Evolutionary conservation across 1,140 invertebrate species (phyloP).

Genomic region (Drosophila virilis): DNA sequence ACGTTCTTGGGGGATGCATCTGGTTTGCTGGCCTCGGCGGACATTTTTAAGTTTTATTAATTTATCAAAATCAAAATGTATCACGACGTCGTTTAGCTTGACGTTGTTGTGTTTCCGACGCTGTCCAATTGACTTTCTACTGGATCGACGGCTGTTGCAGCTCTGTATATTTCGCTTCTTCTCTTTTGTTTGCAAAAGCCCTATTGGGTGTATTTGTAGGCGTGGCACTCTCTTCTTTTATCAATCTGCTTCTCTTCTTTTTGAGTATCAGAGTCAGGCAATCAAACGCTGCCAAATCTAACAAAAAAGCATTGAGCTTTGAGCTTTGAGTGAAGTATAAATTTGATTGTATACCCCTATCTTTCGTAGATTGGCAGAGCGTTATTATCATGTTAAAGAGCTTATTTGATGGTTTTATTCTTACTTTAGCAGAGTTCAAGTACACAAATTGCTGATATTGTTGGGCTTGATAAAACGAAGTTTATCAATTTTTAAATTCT

Average conservation of each 20-base stretch:
- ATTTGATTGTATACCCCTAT: too few species aligned
- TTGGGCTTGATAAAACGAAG: not conserved
- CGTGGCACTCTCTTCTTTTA: not conserved
- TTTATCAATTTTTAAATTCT: not conserved
- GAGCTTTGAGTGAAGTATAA: not conserved
- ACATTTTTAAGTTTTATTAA: constrained; percentile 25
- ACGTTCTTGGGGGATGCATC: constrained; percentile 22
- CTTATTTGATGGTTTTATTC: too few species aligned
- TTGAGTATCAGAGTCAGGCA: too few species aligned
- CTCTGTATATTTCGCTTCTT: constrained; percentile 23
- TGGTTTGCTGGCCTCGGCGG: constrained; percentile 17
- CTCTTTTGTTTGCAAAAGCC: not conserved
- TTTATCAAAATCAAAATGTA: constrained; percentile 4
- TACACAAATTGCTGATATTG: too few species aligned
- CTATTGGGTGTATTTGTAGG: not conserved
- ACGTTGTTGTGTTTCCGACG: constrained; percentile 4
- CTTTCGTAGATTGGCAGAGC: too few species aligned
- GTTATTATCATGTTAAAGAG: not conserved
- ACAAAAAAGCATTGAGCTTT: not conserved
- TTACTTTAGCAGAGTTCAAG: not conserved
- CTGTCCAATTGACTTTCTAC: constrained; percentile 24
- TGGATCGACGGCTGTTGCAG: constrained; percentile 5
- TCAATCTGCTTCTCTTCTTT: not conserved
- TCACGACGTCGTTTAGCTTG: constrained; percentile 1
- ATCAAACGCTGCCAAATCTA: not conserved